Base-by-base conservation (phyloP, 2,113 vertebrate genomes). In the Vicugna pacos region DNA sequence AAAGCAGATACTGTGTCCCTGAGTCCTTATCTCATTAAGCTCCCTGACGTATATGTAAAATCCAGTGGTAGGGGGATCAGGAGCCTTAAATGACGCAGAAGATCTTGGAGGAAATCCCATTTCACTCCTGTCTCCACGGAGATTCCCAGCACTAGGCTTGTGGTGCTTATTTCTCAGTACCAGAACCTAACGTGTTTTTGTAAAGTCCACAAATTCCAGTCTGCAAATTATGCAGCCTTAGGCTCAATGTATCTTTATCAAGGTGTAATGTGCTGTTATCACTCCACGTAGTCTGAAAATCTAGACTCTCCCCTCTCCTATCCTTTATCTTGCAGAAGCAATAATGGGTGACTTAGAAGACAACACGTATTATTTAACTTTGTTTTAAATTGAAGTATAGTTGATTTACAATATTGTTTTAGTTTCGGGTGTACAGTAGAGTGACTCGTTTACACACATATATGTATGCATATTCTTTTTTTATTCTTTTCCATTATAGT, bases 101-200 rank as follows among this genome's bases (percentile, higher is more conserved):
- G 76, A 56, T 67, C 42, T 72, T 52, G 48, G 94, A 60, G 52
- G 67, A 88, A 83, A 20, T 67, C 30, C 19, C 50, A 30, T 54
- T 75, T 70, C 8, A 14, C 42, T 64, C 4, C 17, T 32, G 10
- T 62, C 64, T 26, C 32, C 2, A 0, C 11, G 32, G 60, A 24
- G 11, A 64, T 28, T 82, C 10, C 26, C 42, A 69, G 24, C 50
- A 52, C 9, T 26, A 48, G 22, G 28, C 10, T 54, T 19, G 32
- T 1, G 8, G 81, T 50, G 22, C 48, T 77, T 10, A 56, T n/a
- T 75, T 75, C 28, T 89, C 16, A 46, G 42, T 42, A 22, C 17
- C 30, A 94, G 16, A 89, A 75, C 32, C 56, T 67, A 67, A 92
- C 35, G 70, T 76, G 76, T 60, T 85, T 84, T 92, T 22, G 52